A percentile compares a stretch with the other conserved stretches of the same genome.
These are phyloP conservation scores for Phenacoccus solenopsis DNA, from an alignment of 1,140 invertebrate genomes.

Conservation along the genomic window DNA sequence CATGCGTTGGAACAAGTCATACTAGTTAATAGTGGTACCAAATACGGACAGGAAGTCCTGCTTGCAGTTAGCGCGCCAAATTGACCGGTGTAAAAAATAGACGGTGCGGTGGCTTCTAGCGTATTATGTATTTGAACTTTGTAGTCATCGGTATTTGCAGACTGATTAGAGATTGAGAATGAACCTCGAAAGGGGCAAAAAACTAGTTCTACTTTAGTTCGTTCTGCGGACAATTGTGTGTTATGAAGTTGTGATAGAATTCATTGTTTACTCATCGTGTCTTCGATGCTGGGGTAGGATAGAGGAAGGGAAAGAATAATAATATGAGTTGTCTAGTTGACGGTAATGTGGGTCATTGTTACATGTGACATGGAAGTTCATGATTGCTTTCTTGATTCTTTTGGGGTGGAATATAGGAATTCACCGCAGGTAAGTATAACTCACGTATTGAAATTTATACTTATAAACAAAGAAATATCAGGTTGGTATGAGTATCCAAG, in stretches of 20 bases:
- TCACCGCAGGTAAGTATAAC: no score
- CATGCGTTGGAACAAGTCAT: background rate
- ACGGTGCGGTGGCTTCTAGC: background rate
- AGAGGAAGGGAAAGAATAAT: no score
- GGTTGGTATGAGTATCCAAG: no score
- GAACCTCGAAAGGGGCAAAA: background rate
- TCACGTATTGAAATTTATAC: no score
- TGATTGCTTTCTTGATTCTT: no score
- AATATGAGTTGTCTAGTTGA: no score
- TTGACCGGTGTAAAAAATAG: background rate
- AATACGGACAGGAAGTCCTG: conserved; percentile 1
- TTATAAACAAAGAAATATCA: no score
- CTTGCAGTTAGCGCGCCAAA: background rate
- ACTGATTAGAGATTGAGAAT: background rate
- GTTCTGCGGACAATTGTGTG: background rate
- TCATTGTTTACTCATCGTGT: no score
- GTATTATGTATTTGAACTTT: background rate
- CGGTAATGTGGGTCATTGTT: no score
- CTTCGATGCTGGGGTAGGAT: no score
- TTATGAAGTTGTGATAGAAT: background rate
- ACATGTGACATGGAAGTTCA: no score
- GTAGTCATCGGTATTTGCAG: conserved; percentile 1
- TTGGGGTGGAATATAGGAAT: no score
- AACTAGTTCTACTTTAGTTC: background rate
- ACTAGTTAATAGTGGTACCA: background rate